Evolutionary conservation across 2,888 invertebrate genomes (phyloP), one percentile per base, ranked within the genome.

Genomic region (Chesias legatella): DNA sequence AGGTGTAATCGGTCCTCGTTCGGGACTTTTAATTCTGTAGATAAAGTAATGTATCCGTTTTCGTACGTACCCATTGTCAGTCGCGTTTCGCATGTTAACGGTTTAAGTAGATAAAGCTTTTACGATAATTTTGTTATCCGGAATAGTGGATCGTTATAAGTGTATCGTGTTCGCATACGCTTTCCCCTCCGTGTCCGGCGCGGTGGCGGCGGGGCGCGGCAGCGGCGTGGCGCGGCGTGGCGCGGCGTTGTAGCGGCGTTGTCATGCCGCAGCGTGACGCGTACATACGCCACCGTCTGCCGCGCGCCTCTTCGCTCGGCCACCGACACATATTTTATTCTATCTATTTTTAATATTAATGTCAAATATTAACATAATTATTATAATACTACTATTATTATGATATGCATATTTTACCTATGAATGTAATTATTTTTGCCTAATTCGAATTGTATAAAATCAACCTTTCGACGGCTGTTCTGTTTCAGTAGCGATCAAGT

Each of bases 361-460:
- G 84, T 86, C 85, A 85, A 83, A 86, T 85, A 85, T 84, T 84
- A 84, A 82, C 79, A 79, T 86, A 82, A 85, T 84, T 82, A 84
- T 79, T 75, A 79, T 82, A 84, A 77, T 82, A 85, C 77, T 17
- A 84, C 77, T 82, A 85, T 76, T 17, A 17, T 82, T 79, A 79
- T 78, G 82, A 75, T 68, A 65, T 68, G 55, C 85, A 81, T 88
- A 85, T 83, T 86, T 85, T 85, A 88, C 72, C 80, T 85, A 83
- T 84, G 72, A 82, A 86, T 85, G 80, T 84, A 81, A 85, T 88
- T 84, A 81, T 82, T 85, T 85, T 88, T 69, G 85, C 85, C 86
- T 88, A 82, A 84, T 85, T 85, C 84, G 80, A 83, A 85, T 84
- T 85, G 86, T 88, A 85, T 86, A 85, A 86, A 83, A 84, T 83